Percentiles rank a stretch among this genome's conserved stretches.
Evolutionary conservation across 2,888 invertebrate genomes (phyloP).

Genomic region (Microctonus hyperodae): DNA sequence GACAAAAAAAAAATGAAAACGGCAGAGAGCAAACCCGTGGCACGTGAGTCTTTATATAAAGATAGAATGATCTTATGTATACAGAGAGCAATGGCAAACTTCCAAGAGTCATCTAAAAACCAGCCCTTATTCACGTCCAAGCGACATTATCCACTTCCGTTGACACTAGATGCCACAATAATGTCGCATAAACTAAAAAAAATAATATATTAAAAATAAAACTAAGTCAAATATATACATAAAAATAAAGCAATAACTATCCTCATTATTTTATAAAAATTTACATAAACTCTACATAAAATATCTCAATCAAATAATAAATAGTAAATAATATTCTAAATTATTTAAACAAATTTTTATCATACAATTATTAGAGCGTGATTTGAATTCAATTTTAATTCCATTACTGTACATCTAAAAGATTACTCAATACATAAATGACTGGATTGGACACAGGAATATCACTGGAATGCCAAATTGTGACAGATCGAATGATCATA

Average conservation of each 20-base stretch:
- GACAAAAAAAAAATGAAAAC: not conserved
- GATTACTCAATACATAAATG: too few relatives aligned
- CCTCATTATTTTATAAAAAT: too few relatives aligned
- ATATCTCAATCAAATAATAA: not conserved
- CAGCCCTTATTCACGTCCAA: conserved; percentile 5
- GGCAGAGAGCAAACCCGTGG: not conserved
- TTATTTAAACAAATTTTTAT: too few relatives aligned
- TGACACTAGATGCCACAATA: conserved; percentile 18
- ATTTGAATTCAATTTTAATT: too few relatives aligned
- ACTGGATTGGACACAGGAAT: too few relatives aligned
- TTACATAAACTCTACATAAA: too few relatives aligned
- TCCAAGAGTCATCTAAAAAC: conserved; percentile 35
- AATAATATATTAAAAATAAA: not conserved
- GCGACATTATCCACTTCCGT: conserved; percentile 29
- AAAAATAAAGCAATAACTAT: too few relatives aligned
- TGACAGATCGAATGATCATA: not conserved
- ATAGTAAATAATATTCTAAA: too few relatives aligned
- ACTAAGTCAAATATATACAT: not conserved
- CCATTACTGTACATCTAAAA: too few relatives aligned
- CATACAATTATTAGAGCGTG: too few relatives aligned
- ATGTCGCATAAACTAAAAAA: conserved; percentile 15
- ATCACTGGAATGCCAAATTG: not conserved
- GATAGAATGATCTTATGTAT: conserved; percentile 16
- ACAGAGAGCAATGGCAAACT: conserved; percentile 31
- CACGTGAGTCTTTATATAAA: not conserved